These are phyloP conservation scores for Latheticus oryzae DNA, from an alignment of 2,888 invertebrate species.

Conservation along the genomic window DNA sequence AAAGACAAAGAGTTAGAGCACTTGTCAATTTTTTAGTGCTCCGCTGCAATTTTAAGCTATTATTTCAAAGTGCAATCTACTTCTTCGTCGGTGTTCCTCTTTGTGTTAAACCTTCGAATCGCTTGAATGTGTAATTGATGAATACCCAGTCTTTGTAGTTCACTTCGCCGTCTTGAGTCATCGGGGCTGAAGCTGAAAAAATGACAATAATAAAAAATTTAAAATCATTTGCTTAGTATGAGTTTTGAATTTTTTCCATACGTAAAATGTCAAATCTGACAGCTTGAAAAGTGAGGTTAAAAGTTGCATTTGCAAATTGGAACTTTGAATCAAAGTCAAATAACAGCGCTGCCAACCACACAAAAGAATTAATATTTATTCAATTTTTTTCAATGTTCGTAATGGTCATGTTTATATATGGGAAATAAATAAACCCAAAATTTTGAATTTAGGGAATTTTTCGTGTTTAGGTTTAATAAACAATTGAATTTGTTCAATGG, in stretches of 20 bases:
- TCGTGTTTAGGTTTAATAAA: too few relatives aligned
- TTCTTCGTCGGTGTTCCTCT: slow-evolving; percentile 86
- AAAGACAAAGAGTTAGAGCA: too few relatives aligned
- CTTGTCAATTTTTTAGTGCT: slow-evolving; percentile 17
- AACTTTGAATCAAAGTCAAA: too few relatives aligned
- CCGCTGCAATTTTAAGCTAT: slow-evolving; percentile 37
- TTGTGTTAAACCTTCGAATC: slow-evolving; percentile 97
- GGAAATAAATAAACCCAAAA: too few relatives aligned
- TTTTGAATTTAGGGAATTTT: too few relatives aligned
- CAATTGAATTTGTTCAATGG: too few relatives aligned
- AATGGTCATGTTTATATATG: too few relatives aligned
- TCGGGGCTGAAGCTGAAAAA: slow-evolving; percentile 82
- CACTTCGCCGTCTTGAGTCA: slow-evolving; percentile 89
- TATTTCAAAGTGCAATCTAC: slow-evolving; percentile 63
- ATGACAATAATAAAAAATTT: slow-evolving; percentile 46
- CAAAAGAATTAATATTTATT: too few relatives aligned
- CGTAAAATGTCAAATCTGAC: neutral
- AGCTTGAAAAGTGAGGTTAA: neutral
- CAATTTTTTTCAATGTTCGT: too few relatives aligned
- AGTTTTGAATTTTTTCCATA: neutral
- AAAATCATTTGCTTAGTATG: slow-evolving; percentile 5
- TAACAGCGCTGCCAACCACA: too few relatives aligned
- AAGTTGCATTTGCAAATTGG: neutral
- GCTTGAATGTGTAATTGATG: slow-evolving; percentile 99
- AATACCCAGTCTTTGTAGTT: slow-evolving; percentile 99